Evolutionary conservation across 2,113 vertebrate genomes (phyloP), one percentile per base, ranked within the genome.

Genomic region (Chelonoidis abingdonii): DNA sequence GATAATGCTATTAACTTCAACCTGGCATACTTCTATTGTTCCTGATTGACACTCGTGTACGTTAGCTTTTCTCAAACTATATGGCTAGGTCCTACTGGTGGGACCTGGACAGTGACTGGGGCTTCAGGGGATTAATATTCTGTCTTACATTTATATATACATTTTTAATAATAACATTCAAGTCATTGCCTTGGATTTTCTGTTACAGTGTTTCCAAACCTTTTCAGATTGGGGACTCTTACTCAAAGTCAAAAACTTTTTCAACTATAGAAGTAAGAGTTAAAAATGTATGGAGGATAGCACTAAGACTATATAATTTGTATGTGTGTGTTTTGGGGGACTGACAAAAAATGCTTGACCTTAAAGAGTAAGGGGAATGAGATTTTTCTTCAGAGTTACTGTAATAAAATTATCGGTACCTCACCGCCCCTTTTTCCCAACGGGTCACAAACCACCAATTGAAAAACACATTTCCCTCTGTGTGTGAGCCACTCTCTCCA

Each of bases 41-140:
- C n/a, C 16, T 72, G 65, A n/a, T 10, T 72, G 35, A 38, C 65
- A 72, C 19, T 21, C 9, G 1, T 38, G 9, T 22, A 72, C 17
- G 3, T 38, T 72, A 72, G 19, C 65, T 72, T 72, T 72, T 72
- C n/a, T 22, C 65, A 72, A 38, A 72, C 65, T 22, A 5, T 72
- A 38, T 4, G 19, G 19, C 17, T 5, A 72, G 65, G 17, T 29
- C 31, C 13, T 65, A 35, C 13, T 65, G 14, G 62, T 65, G 27
- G 35, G 9, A 5, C 52, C 27, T 24, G 41, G n/a, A n/a, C 49
- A 87, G n/a, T 41, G 49, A 0, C 0, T 12, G 49, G 22, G 5
- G 11, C 4, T 2, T 76, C 16, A 35, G 17, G 31, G 65, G 35
- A 35, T 69, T 69, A 69, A 69, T 21, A 69, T 69, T 17, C 62